Evolutionary conservation across 2,888 invertebrate genomes (phyloP), one percentile per base, ranked within the genome.

Genomic region (Monochamus alternatus): DNA sequence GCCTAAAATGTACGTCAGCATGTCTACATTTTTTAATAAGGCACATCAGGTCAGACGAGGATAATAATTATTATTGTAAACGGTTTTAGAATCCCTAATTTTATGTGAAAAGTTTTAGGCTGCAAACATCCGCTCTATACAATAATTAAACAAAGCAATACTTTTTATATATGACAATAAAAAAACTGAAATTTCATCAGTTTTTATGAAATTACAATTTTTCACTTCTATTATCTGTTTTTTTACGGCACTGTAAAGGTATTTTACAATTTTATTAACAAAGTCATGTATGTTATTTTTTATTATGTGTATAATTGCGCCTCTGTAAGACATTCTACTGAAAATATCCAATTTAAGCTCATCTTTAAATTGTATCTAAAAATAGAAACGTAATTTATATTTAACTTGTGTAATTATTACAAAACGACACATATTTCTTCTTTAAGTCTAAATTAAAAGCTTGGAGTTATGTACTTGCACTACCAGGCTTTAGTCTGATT

Each of bases 1-100:
- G 67, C 67, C 73, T 70, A 74, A 75, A 66, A 73, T 75, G 71
- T 66, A 69, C 73, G 73, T 73, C 75, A 75, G 75, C 75, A 75
- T 67, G 70, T 75, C 52, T 65, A 74, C 68, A 76, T 70, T 66
- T 73, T 60, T 65, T 73, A 60, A 72, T 76, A 73, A 76, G 69
- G 60, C 44, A 58, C 67, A 69, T 59, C 65, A 64, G 74, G 74
- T 74, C 74, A 74, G 69, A 69, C 64, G 65, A 74, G 74, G 65
- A 65, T 70, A 69, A 74, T 22, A 22, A 22, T 22, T 1, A 22
- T 22, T 22, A 22, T 74, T 64, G 64, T 74, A 69, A 58, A 74
- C 74, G 44, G 64, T 70, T 43, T 69, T 59, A 65, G 74, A 69
- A 74, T 74, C 43, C 32, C 62, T 63, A 73, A 73, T 73, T 73